These are phyloP conservation scores for Andricus grossulariae DNA, from an alignment of 1,140 invertebrate genomes.

Conservation along the genomic window DNA sequence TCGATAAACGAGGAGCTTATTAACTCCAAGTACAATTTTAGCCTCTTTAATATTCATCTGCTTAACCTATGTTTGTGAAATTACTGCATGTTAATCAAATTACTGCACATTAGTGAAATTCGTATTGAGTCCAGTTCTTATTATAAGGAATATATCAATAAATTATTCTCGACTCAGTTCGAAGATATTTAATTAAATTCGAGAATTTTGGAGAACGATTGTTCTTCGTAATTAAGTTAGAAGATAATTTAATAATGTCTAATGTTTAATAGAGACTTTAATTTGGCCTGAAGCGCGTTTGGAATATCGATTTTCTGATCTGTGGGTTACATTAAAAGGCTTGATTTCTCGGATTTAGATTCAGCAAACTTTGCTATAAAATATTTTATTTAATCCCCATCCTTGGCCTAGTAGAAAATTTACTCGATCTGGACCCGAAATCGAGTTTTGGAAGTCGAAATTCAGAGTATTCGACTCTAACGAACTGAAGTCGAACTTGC, in stretches of 20 bases:
- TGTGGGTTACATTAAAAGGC: not conserved
- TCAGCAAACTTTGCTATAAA: slow-evolving; percentile 13
- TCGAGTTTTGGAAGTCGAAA: not conserved
- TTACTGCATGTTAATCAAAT: too few relatives aligned
- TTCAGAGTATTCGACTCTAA: slow-evolving; percentile 2
- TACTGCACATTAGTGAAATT: too few relatives aligned
- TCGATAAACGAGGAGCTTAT: slow-evolving; percentile 4
- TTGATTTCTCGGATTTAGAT: slow-evolving; percentile 9
- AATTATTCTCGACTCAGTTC: too few relatives aligned
- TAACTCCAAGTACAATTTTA: not conserved
- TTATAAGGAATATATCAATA: too few relatives aligned
- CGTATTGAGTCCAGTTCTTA: too few relatives aligned
- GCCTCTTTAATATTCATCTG: not conserved
- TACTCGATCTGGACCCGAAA: slow-evolving; percentile 23
- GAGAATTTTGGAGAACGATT: too few relatives aligned
- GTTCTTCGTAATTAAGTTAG: too few relatives aligned
- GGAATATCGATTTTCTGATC: slow-evolving; percentile 3
- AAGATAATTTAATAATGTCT: too few relatives aligned
- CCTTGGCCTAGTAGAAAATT: slow-evolving; percentile 26
- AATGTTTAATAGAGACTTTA: not conserved
- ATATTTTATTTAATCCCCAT: slow-evolving; percentile 17
- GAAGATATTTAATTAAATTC: too few relatives aligned
- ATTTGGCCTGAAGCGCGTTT: not conserved
- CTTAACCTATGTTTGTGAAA: too few relatives aligned
- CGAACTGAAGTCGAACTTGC: slow-evolving; percentile 3